These are phyloP conservation scores for Mythimna loreyi DNA, from an alignment of 2,888 invertebrate genomes.

Conservation along the genomic window DNA sequence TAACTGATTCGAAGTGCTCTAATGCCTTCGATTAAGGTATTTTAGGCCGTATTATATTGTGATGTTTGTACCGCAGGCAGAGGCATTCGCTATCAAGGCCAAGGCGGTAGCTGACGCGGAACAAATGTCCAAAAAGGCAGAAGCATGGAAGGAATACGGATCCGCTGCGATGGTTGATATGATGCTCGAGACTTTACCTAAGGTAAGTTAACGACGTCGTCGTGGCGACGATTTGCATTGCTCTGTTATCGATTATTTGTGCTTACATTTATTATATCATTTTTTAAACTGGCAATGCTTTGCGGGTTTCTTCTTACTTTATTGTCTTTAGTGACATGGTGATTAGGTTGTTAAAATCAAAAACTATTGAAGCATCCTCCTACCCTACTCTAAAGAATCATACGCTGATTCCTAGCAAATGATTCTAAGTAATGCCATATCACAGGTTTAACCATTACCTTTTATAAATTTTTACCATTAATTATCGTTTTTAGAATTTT, in stretches of 20 bases:
- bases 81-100: constrained; percentile 97
- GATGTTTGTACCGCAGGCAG: constrained; percentile 89
- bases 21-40: constrained; percentile 26
- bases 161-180: constrained; percentile 99
- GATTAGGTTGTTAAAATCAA: not conserved
- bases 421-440: too few species aligned
- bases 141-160: constrained; percentile 99
- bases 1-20: constrained; percentile 27
- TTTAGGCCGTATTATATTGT: constrained; percentile 39
- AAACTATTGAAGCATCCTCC: too few species aligned
- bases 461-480: too few species aligned
- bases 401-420: too few species aligned
- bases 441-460: too few species aligned
- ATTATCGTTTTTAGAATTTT: not conserved
- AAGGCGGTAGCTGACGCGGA: constrained; percentile 99
- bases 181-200: constrained; percentile 98
- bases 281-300: not conserved
- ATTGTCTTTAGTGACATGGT: not conserved
- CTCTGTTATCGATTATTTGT: constrained; percentile 9
- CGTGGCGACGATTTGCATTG: constrained; percentile 7
- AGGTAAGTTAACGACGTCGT: constrained; percentile 90
- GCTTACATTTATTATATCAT: constrained; percentile 8
- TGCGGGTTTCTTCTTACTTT: not conserved
- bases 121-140: constrained; percentile 99
- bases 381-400: too few species aligned